Evolutionary conservation across 2,888 invertebrate species (phyloP).

Genomic region (Proisotoma minuta): DNA sequence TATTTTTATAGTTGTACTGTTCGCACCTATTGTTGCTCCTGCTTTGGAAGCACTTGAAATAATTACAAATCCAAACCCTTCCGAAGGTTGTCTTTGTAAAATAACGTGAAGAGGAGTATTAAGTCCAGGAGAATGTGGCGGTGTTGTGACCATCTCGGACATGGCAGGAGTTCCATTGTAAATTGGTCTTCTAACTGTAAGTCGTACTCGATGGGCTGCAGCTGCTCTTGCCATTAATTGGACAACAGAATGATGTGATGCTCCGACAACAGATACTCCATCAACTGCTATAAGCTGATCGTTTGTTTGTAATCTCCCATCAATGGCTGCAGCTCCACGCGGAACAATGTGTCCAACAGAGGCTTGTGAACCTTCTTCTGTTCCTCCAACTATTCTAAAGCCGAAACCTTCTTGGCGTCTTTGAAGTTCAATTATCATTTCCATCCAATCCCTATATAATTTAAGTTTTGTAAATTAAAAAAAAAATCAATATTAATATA

Average conservation of each 20-base stretch:
- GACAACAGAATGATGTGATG: constrained; percentile 89
- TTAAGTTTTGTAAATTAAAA: too few relatives aligned
- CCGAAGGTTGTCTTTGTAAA: constrained; percentile 81
- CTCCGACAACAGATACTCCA: constrained; percentile 72
- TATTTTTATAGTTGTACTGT: neutral
- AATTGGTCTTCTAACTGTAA: constrained; percentile 62
- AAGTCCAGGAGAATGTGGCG: constrained; percentile 34
- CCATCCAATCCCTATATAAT: constrained; percentile 56
- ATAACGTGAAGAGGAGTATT: constrained; percentile 80
- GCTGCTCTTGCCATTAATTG: constrained; percentile 87
- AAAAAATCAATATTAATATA: neutral
- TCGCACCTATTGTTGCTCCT: constrained; percentile 77
- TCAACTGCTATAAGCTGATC: constrained; percentile 95
- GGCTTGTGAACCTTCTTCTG: constrained; percentile 92
- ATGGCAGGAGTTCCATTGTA: constrained; percentile 25
- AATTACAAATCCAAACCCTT: constrained; percentile 98
- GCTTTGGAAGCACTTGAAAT: constrained; percentile 89
- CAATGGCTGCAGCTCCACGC: constrained; percentile 87
- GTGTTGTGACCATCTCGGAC: constrained; percentile 25
- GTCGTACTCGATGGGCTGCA: constrained; percentile 75
- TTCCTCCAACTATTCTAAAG: constrained; percentile 95
- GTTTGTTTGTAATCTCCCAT: constrained; percentile 82
- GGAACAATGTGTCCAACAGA: constrained; percentile 95
- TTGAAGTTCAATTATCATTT: constrained; percentile 73
- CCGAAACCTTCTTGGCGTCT: constrained; percentile 94